Conservation (phyloP, 1,140 invertebrate species). For the Paralvinella palmiformis region DNA sequence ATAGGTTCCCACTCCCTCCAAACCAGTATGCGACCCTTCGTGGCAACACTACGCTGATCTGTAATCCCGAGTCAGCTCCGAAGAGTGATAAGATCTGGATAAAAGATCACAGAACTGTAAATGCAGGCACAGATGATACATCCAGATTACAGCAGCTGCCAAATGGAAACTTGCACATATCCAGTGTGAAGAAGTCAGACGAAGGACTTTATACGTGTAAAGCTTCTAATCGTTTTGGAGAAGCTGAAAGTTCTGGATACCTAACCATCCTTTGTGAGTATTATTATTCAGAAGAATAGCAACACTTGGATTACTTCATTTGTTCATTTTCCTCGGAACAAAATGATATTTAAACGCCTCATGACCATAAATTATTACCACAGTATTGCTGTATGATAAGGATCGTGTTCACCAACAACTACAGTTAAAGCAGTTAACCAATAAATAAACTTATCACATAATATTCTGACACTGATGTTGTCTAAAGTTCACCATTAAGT, state of each 20-base stretch:
- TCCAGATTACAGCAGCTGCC: conserved; percentile 24
- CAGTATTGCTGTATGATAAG: no score
- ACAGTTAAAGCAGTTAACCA: no score
- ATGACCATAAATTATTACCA: no score
- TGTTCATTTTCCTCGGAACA: no score
- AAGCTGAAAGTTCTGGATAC: conserved; percentile 21
- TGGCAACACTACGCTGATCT: conserved; percentile 85
- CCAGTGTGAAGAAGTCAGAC: conserved; percentile 23
- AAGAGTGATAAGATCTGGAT: conserved; percentile 80
- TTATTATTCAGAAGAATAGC: no score
- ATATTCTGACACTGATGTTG: no score
- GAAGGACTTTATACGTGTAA: conserved; percentile 34
- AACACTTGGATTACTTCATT: no score
- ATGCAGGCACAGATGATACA: conserved; percentile 26
- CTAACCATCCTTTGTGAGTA: conserved; percentile 22
- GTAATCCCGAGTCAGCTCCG: conserved; percentile 90
- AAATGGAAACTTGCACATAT: conserved; percentile 38
- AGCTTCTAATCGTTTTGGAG: conserved; percentile 31
- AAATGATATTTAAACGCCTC: no score
- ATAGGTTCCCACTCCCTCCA: conserved; percentile 77
- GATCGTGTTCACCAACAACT: no score
- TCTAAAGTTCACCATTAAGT: no score
- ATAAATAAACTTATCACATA: no score
- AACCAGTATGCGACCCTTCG: conserved; percentile 85
- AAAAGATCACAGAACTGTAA: conserved; percentile 78